Evolutionary conservation across 2,888 invertebrate species (phyloP).

Genomic region (Epirrhoe tristata): DNA sequence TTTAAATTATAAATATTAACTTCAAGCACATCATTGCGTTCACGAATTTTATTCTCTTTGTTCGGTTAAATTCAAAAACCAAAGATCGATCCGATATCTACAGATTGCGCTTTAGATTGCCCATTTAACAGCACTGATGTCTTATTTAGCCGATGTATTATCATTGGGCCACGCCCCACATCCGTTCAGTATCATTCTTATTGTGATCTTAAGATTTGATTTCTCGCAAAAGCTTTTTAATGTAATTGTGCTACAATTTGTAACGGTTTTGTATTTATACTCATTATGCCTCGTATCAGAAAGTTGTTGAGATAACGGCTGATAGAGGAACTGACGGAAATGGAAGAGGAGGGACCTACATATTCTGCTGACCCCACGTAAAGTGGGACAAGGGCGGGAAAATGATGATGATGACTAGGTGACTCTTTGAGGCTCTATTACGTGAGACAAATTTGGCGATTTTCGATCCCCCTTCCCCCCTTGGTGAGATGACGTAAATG

Average conservation of each 20-base stretch:
- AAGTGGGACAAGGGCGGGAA: no score
- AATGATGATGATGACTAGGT: no score
- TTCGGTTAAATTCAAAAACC: neutral
- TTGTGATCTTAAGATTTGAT: slow-evolving; percentile 1
- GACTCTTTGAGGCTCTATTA: no score
- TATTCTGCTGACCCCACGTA: no score
- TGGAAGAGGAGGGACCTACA: no score
- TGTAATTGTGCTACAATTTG: neutral
- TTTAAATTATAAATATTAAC: no score
- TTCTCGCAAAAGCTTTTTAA: neutral
- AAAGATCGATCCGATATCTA: slow-evolving; percentile 1
- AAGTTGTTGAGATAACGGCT: no score
- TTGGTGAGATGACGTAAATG: no score
- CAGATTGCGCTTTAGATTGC: neutral
- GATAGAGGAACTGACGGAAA: no score
- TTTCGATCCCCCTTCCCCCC: no score
- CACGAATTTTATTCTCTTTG: neutral
- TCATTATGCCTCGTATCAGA: no score
- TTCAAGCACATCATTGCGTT: neutral
- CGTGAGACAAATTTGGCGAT: no score
- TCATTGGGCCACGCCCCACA: neutral
- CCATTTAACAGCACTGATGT: neutral
- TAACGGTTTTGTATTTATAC: neutral
- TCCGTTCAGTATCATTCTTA: neutral
- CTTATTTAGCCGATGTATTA: slow-evolving; percentile 2